A percentile compares a stretch with the other conserved stretches of the same genome.
phyloP scores from a whole-genome alignment of 1,140 invertebrate species.

The Aradophagus sp. region DNA sequence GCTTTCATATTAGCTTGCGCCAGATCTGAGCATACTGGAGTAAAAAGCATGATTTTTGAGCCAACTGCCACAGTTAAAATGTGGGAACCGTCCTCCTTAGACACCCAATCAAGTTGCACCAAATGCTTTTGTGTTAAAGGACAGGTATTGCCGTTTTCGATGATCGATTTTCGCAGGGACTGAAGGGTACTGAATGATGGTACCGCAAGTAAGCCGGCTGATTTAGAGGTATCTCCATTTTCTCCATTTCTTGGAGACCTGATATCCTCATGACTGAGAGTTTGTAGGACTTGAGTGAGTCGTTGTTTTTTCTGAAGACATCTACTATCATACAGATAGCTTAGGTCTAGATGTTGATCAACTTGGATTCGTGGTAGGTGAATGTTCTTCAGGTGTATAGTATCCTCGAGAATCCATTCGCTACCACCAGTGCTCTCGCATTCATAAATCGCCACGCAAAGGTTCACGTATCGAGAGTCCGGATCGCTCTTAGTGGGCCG shows the following conservation, averaged over 20 bases:
- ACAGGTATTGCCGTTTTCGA: slow-evolving; percentile 92
- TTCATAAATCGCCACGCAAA: slow-evolving; percentile 98
- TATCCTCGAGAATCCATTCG: slow-evolving; percentile 99
- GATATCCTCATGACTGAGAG: slow-evolving; percentile 77
- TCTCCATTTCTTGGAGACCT: slow-evolving; percentile 71
- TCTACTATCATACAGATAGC: slow-evolving; percentile 87
- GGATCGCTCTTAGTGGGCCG: slow-evolving; percentile 84
- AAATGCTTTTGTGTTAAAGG: slow-evolving; percentile 90
- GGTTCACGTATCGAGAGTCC: slow-evolving; percentile 91
- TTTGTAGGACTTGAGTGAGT: slow-evolving; percentile 79
- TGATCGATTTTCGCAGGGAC: slow-evolving; percentile 89
- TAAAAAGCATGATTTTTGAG: slow-evolving; percentile 90
- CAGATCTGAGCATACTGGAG: slow-evolving; percentile 90
- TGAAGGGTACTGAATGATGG: slow-evolving; percentile 95
- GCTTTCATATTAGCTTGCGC: slow-evolving; percentile 92
- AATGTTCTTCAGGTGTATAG: slow-evolving; percentile 91
- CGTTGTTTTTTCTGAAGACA: slow-evolving; percentile 86
- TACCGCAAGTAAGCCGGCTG: slow-evolving; percentile 82
- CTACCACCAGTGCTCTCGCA: slow-evolving; percentile 98
- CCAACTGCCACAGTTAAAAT: slow-evolving; percentile 97
- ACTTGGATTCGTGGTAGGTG: slow-evolving; percentile 87
- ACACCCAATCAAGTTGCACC: slow-evolving; percentile 98
- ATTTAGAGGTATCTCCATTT: slow-evolving; percentile 64
- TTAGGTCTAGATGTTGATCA: slow-evolving; percentile 87
- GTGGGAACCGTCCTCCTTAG: slow-evolving; percentile 98